Evolutionary conservation across 64 coral and sea anemone species (phyloP).

Genomic region (Hydrozoanthus tunicans): DNA sequence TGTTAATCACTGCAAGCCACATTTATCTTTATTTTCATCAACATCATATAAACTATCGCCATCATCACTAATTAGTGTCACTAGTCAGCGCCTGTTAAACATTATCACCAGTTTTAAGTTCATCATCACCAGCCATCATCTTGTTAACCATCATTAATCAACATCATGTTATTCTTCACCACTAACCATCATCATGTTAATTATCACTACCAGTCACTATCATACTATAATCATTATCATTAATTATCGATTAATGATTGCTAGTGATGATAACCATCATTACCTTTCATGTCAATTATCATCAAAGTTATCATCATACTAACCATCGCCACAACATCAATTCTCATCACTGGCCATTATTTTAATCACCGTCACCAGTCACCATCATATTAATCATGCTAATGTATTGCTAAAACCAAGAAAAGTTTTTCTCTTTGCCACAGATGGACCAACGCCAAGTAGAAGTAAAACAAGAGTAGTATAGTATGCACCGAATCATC

Average conservation of each 20-base stretch:
- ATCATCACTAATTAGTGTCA: background rate
- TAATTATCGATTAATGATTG: no score
- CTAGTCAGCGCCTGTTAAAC: background rate
- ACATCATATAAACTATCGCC: background rate
- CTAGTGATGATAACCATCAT: background rate
- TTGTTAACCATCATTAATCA: background rate
- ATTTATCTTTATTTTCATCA: background rate
- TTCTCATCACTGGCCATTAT: background rate
- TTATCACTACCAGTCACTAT: no score
- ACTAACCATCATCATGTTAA: background rate
- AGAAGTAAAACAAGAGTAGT: no score
- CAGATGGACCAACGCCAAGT: no score
- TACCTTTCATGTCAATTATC: background rate
- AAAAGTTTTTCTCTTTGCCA: no score
- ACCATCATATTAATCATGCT: no score
- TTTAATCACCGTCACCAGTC: no score
- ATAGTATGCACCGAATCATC: no score
- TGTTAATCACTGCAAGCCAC: background rate
- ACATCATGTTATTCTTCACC: background rate
- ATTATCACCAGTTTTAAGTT: background rate
- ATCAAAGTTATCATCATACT: background rate
- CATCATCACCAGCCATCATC: background rate
- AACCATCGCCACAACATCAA: background rate
- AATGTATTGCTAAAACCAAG: no score
- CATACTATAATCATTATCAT: no score